Percentiles rank a stretch among this genome's conserved stretches.
Conservation (phyloP, 2,797 vertebrate species). For the Danio tinwini region DNA sequence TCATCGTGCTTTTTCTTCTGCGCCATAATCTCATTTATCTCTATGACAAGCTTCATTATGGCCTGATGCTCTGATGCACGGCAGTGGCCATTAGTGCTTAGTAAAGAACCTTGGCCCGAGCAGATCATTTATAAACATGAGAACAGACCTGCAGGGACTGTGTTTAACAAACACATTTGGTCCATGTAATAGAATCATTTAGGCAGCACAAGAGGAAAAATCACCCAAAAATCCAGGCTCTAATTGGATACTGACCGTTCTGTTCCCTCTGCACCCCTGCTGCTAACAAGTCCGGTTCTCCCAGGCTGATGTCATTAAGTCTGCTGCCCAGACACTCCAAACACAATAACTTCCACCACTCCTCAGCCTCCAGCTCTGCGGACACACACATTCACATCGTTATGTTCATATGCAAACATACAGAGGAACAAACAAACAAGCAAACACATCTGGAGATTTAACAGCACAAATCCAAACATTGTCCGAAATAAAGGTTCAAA, state of each 20-base stretch:
- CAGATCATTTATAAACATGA: constrained; percentile 70
- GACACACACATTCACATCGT: constrained; percentile 45
- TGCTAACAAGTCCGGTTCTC: constrained; percentile 97
- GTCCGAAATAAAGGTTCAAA: too few relatives aligned
- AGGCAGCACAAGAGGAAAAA: constrained; percentile 56
- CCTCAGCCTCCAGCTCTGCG: constrained; percentile 96
- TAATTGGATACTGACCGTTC: constrained; percentile 85
- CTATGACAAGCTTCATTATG: constrained; percentile 84
- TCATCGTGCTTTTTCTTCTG: constrained; percentile 75
- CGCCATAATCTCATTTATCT: constrained; percentile 83
- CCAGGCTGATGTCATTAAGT: constrained; percentile 97
- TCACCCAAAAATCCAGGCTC: constrained; percentile 64
- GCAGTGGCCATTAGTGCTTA: constrained; percentile 78
- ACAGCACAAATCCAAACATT: constrained; percentile 64
- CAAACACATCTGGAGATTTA: constrained; percentile 67
- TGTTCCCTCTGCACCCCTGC: constrained; percentile 97
- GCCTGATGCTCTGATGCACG: constrained; percentile 78
- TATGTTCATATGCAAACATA: constrained; percentile 44
- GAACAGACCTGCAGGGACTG: constrained; percentile 54
- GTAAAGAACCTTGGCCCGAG: constrained; percentile 72
- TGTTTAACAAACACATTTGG: constrained; percentile 56
- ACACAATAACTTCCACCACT: constrained; percentile 98
- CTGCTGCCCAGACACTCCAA: constrained; percentile 94
- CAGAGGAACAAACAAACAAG: background rate
- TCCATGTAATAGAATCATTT: constrained; percentile 63